Percentiles rank a stretch among this genome's conserved stretches.
Evolutionary conservation across 2,797 vertebrate species (phyloP).

Genomic region (Oryzias sinensis): DNA sequence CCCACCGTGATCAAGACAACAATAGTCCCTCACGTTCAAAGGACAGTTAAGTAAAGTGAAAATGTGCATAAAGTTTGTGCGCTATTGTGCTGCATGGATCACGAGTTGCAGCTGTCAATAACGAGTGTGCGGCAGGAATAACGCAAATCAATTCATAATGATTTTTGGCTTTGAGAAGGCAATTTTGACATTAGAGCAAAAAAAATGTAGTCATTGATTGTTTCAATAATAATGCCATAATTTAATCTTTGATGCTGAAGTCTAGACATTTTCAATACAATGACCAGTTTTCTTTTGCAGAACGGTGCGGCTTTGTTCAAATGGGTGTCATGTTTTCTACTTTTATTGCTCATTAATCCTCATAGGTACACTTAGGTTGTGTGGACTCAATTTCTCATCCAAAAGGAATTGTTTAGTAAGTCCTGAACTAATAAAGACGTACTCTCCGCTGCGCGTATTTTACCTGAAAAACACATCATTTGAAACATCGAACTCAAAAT

Average conservation of each 20-base stretch:
- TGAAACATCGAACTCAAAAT: too few relatives aligned
- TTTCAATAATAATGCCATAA: background rate
- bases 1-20: slow-evolving; percentile 24
- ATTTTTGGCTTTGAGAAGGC: background rate
- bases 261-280: background rate
- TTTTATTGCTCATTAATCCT: too few relatives aligned
- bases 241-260: background rate
- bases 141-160: background rate
- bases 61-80: background rate
- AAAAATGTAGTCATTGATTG: background rate
- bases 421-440: too few relatives aligned
- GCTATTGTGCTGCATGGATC: background rate
- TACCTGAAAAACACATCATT: too few relatives aligned
- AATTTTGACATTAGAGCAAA: background rate
- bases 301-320: background rate
- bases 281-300: background rate
- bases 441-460: too few relatives aligned
- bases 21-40: slow-evolving; percentile 4
- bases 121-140: background rate
- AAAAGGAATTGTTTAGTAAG: too few relatives aligned
- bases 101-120: background rate
- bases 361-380: too few relatives aligned
- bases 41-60: slow-evolving; percentile 27
- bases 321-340: too few relatives aligned
- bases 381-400: too few relatives aligned